Conservation (phyloP, 2,113 vertebrate genomes). For the Engystomops pustulosus region DNA sequence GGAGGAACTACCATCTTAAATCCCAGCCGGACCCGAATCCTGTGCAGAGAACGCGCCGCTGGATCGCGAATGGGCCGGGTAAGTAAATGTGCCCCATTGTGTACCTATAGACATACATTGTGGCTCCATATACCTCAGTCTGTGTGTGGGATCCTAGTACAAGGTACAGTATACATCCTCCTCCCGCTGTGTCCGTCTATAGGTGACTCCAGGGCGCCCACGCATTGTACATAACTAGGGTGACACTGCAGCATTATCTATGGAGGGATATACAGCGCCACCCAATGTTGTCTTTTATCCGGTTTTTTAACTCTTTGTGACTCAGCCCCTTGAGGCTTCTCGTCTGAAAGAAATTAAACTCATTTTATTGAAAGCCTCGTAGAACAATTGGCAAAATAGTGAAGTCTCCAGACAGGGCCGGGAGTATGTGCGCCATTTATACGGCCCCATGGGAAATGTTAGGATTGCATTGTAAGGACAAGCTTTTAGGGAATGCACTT, state of each 20-base stretch:
- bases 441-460: conserved; percentile 44
- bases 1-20: too few relatives aligned
- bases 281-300: background rate
- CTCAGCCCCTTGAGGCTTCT: background rate
- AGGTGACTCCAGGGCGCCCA: background rate
- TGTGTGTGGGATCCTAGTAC: too few relatives aligned
- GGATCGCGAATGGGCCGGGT: too few relatives aligned
- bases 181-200: background rate
- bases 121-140: too few relatives aligned
- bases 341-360: conserved; percentile 46
- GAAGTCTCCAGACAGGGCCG: conserved; percentile 45
- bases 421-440: conserved; percentile 48
- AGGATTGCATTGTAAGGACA: conserved; percentile 51
- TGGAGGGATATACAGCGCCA: background rate
- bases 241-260: conserved; percentile 14
- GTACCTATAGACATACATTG: too few relatives aligned
- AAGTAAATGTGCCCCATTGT: too few relatives aligned
- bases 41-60: too few relatives aligned
- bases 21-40: too few relatives aligned
- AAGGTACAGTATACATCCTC: too few relatives aligned
- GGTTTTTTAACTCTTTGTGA: background rate
- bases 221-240: background rate
- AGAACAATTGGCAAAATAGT: conserved; percentile 54
- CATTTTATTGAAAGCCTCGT: conserved; percentile 57
- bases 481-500: conserved; percentile 56